These are phyloP conservation scores for Lepidostoma basale DNA, from an alignment of 1,140 invertebrate species.

Conservation along the genomic window DNA sequence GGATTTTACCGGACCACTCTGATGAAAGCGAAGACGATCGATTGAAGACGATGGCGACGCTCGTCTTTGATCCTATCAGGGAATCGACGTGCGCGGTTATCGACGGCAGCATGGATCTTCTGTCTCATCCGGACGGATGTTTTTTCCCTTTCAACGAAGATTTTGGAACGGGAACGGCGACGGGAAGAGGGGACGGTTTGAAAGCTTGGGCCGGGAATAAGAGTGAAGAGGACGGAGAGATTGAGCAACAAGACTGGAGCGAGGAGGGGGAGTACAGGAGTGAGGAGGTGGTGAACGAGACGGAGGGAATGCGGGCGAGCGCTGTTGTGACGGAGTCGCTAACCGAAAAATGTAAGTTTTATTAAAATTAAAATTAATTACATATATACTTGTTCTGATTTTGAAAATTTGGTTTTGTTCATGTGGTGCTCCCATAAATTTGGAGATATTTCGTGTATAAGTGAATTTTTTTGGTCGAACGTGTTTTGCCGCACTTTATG, in stretches of 20 bases:
- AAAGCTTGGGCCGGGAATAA: constrained; percentile 24
- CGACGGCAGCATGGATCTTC: constrained; percentile 48
- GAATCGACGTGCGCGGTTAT: constrained; percentile 54
- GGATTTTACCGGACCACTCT: constrained; percentile 13
- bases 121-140: constrained; percentile 43
- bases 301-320: constrained; percentile 50
- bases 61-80: constrained; percentile 50
- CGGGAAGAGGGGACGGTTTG: constrained; percentile 36
- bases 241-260: constrained; percentile 50
- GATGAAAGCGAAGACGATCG: not conserved
- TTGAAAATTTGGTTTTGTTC: no score
- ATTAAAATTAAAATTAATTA: not conserved
- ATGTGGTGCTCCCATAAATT: no score
- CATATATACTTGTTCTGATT: no score
- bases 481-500: no score
- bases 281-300: constrained; percentile 46
- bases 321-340: constrained; percentile 50
- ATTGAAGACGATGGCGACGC: constrained; percentile 33
- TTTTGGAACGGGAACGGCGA: not conserved
- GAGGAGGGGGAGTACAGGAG: constrained; percentile 50
- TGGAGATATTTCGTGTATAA: no score
- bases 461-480: no score
- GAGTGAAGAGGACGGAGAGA: constrained; percentile 35
- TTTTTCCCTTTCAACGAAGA: constrained; percentile 50
- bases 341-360: constrained; percentile 52